Percentiles rank a stretch among this genome's conserved stretches.
phyloP scores from a whole-genome alignment of 2,888 invertebrate species.

The Choristoneura rosaceana region DNA sequence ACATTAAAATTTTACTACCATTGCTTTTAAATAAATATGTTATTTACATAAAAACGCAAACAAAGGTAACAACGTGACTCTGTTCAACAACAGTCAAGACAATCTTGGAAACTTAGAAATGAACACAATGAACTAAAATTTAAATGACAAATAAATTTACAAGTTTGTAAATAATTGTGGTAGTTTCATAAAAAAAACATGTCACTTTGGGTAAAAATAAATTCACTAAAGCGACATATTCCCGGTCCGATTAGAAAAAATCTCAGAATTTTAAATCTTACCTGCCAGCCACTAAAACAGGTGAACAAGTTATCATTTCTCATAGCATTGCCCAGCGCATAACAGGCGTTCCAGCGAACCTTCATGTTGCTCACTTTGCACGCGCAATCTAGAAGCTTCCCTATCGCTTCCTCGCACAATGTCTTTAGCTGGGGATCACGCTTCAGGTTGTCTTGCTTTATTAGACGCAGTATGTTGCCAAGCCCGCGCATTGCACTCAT shows the following conservation, averaged over 20 bases:
- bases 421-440: slow-evolving; percentile 79
- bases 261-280: slow-evolving; percentile 46
- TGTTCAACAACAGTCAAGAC: not conserved
- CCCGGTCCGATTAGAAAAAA: no score
- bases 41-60: no score
- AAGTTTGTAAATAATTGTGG: no score
- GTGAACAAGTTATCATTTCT: slow-evolving; percentile 85
- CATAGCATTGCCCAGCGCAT: slow-evolving; percentile 93
- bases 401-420: slow-evolving; percentile 86
- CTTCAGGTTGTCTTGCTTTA: slow-evolving; percentile 80
- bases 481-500: slow-evolving; percentile 93
- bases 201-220: no score
- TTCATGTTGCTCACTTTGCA: slow-evolving; percentile 91
- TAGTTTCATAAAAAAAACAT: no score
- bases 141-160: no score
- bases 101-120: no score
- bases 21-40: not conserved
- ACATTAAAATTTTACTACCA: not conserved
- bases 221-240: no score
- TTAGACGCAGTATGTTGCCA: slow-evolving; percentile 91
- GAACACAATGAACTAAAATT: no score
- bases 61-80: not conserved
- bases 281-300: slow-evolving; percentile 84
- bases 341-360: slow-evolving; percentile 97
- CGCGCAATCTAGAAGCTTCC: slow-evolving; percentile 89